Percentiles rank a stretch among this genome's conserved stretches.
Evolutionary conservation across 2,113 vertebrate species (phyloP).

Genomic region (Asarcornis scutulata): DNA sequence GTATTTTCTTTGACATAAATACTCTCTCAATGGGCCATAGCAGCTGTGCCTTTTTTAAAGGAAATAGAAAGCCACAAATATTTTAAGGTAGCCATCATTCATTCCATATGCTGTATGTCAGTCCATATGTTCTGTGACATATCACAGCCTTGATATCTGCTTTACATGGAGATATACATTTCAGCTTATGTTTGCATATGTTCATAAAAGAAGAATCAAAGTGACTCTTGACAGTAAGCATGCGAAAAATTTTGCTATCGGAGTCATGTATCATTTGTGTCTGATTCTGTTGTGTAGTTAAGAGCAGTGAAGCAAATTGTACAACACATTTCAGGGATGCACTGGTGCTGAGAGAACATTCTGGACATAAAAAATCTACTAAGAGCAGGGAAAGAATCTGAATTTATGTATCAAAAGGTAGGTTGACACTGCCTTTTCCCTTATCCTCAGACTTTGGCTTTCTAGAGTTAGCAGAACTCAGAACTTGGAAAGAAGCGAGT

Average conservation of each 20-base stretch:
- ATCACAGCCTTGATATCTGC: neutral
- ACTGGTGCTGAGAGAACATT: neutral
- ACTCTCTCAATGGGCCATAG: neutral
- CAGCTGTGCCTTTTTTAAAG: neutral
- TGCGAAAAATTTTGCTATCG: neutral
- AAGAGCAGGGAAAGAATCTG: neutral
- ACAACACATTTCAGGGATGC: neutral
- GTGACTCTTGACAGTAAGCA: neutral
- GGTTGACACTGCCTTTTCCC: neutral
- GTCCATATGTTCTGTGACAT: neutral
- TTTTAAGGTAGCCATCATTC: conserved; percentile 3
- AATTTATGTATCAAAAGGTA: neutral
- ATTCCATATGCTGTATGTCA: neutral
- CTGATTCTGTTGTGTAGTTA: neutral
- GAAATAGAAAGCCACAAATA: neutral
- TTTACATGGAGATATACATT: neutral
- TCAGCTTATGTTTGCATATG: neutral
- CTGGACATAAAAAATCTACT: neutral
- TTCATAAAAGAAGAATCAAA: neutral
- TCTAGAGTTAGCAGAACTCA: neutral
- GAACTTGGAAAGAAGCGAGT: neutral
- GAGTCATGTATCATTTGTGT: neutral
- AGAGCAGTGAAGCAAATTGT: neutral
- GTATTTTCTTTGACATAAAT: neutral
- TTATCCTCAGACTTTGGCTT: neutral